A percentile compares a stretch with the other conserved stretches of the same genome.
These are phyloP conservation scores for Dolichomitus sp. DNA, from an alignment of 2,888 invertebrate species.

Conservation along the genomic window DNA sequence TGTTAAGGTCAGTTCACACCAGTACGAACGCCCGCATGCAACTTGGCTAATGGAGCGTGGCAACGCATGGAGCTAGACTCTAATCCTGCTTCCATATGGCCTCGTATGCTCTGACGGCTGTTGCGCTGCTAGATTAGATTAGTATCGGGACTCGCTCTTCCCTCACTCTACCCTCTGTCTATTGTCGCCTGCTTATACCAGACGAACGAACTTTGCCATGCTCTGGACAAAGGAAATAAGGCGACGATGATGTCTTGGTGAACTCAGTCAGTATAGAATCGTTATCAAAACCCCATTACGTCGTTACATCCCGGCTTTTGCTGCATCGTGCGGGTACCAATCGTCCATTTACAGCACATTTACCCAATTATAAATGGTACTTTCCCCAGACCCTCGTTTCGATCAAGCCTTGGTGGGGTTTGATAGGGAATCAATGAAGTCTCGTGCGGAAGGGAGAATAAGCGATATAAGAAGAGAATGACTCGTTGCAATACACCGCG, in stretches of 20 bases:
- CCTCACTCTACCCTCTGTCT: background rate
- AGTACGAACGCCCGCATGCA: background rate
- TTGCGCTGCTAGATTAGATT: constrained; percentile 57
- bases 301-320: background rate
- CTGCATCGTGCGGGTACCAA: constrained; percentile 29
- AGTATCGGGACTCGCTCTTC: constrained; percentile 52
- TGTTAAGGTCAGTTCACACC: constrained; percentile 17
- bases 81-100: constrained; percentile 63
- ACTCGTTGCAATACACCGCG: background rate
- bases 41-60: constrained; percentile 52
- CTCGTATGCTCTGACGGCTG: constrained; percentile 32
- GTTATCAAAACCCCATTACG: constrained; percentile 51
- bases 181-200: constrained; percentile 56
- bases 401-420: background rate
- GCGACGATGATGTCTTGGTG: constrained; percentile 22
- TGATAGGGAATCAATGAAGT: constrained; percentile 3
- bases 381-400: background rate
- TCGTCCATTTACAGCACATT: background rate
- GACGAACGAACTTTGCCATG: constrained; percentile 52
- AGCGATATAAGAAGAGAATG: constrained; percentile 2
- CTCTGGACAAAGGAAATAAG: constrained; percentile 51
- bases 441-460: background rate
- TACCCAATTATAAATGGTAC: constrained; percentile 8
- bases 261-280: constrained; percentile 10
- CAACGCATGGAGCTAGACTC: constrained; percentile 31